These are phyloP conservation scores for Pterocles gutturalis DNA, from an alignment of 2,113 vertebrate genomes.

Conservation along the genomic window DNA sequence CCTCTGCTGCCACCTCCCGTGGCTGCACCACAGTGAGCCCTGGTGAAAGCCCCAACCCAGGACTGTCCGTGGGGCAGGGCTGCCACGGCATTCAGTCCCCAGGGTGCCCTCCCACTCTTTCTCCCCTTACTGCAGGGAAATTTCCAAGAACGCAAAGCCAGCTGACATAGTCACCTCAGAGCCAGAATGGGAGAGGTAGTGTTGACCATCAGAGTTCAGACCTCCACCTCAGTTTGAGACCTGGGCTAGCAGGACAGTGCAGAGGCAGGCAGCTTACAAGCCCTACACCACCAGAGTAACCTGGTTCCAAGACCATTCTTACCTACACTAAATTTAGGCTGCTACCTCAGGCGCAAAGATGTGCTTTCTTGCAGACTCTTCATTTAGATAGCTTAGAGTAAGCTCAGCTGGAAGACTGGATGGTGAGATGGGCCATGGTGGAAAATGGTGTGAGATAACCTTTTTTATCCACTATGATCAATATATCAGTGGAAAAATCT, in stretches of 20 bases:
- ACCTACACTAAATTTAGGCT: not conserved
- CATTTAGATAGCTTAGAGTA: slow-evolving; percentile 15
- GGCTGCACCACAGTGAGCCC: not conserved
- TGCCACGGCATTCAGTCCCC: accelerated
- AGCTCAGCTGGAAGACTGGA: not conserved
- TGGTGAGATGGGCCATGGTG: not conserved
- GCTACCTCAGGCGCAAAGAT: not conserved
- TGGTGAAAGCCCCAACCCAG: not conserved
- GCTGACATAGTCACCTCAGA: not conserved
- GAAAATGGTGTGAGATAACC: slow-evolving; percentile 18
- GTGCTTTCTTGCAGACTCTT: not conserved
- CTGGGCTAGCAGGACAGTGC: not conserved
- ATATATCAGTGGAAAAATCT: slow-evolving; percentile 54
- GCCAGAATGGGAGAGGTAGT: not conserved
- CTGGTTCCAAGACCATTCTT: not conserved
- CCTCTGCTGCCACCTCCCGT: accelerated
- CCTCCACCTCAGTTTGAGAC: not conserved
- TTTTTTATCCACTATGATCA: slow-evolving; percentile 42
- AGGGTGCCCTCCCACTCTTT: not conserved
- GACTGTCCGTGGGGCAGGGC: accelerated
- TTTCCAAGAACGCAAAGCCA: not conserved
- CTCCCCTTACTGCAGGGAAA: accelerated
- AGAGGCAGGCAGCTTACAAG: not conserved
- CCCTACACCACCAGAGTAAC: not conserved
- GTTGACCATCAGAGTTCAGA: not conserved